phyloP scores from a whole-genome alignment of 2,113 vertebrate species.

The Lepisosteus osseus region DNA sequence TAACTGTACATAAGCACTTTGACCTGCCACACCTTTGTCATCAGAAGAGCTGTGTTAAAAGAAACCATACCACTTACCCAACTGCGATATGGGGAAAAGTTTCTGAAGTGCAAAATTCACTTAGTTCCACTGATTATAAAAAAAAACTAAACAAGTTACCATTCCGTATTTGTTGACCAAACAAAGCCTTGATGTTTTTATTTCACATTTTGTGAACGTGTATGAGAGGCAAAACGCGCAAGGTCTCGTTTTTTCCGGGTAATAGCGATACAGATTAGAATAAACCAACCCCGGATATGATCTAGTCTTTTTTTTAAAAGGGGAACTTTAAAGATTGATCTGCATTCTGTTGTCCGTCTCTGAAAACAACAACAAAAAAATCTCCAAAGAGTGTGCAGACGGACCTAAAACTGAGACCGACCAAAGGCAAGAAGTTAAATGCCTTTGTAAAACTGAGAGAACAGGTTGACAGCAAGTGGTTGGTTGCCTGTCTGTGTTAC shows the following conservation, averaged over 20 bases:
- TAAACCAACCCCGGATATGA: conserved; percentile 70
- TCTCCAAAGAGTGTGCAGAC: too few species aligned
- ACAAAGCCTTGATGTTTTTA: background rate
- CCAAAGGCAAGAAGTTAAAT: too few species aligned
- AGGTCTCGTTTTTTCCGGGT: conserved; percentile 58
- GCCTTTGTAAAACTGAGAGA: too few species aligned
- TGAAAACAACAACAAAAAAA: too few species aligned
- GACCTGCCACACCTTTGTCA: conserved; percentile 16
- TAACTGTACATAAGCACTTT: conserved; percentile 11
- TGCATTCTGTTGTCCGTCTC: too few species aligned
- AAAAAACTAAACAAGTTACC: conserved; percentile 7
- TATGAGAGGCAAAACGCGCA: conserved; percentile 30
- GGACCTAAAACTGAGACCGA: too few species aligned
- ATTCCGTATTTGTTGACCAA: conserved; percentile 2
- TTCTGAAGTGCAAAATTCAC: background rate
- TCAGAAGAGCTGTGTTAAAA: background rate
- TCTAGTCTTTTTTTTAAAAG: conserved; percentile 38
- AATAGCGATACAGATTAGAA: conserved; percentile 57
- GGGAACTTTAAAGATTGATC: too few species aligned
- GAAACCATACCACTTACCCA: conserved; percentile 17
- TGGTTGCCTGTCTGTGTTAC: too few species aligned
- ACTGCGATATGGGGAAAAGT: conserved; percentile 9
- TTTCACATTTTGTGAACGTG: conserved; percentile 8
- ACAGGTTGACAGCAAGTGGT: too few species aligned
- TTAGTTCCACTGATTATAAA: background rate